phyloP scores from a whole-genome alignment of 2,888 invertebrate genomes.

The Zygogramma bicolorata region DNA sequence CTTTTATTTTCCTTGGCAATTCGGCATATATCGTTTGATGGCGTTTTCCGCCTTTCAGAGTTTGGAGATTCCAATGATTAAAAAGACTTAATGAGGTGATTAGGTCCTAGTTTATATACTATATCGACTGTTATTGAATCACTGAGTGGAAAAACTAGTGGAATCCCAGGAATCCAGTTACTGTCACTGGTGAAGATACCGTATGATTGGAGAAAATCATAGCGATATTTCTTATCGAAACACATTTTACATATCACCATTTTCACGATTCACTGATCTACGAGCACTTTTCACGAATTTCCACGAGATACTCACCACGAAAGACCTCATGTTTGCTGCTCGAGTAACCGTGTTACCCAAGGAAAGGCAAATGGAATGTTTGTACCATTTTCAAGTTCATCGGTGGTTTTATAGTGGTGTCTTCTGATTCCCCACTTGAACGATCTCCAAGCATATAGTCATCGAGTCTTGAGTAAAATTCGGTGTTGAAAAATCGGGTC shows the following conservation, averaged over 20 bases:
- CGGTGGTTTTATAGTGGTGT: slow-evolving; percentile 29
- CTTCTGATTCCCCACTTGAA: slow-evolving; percentile 17
- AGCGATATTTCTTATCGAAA: too few relatives aligned
- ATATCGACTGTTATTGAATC: too few relatives aligned
- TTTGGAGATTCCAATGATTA: too few relatives aligned
- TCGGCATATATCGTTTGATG: too few relatives aligned
- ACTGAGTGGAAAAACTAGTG: too few relatives aligned
- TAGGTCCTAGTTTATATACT: too few relatives aligned
- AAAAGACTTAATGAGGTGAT: too few relatives aligned
- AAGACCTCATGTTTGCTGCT: slow-evolving; percentile 29
- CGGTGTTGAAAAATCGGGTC: slow-evolving; percentile 45
- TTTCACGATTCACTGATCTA: neutral
- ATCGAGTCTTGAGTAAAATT: slow-evolving; percentile 33
- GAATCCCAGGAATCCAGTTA: too few relatives aligned
- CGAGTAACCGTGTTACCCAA: slow-evolving; percentile 37
- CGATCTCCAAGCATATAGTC: neutral
- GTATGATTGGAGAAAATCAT: too few relatives aligned
- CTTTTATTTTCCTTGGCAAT: too few relatives aligned
- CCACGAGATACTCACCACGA: slow-evolving; percentile 33
- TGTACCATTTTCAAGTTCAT: slow-evolving; percentile 31
- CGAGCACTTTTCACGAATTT: slow-evolving; percentile 22
- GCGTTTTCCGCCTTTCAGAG: too few relatives aligned
- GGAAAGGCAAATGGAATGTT: slow-evolving; percentile 32
- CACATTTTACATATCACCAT: slow-evolving; percentile 1
- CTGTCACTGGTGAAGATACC: too few relatives aligned